A percentile compares a stretch with the other conserved stretches of the same genome.
phyloP scores from a whole-genome alignment of 2,113 vertebrate species.

The Bolborhynchus lineola region DNA sequence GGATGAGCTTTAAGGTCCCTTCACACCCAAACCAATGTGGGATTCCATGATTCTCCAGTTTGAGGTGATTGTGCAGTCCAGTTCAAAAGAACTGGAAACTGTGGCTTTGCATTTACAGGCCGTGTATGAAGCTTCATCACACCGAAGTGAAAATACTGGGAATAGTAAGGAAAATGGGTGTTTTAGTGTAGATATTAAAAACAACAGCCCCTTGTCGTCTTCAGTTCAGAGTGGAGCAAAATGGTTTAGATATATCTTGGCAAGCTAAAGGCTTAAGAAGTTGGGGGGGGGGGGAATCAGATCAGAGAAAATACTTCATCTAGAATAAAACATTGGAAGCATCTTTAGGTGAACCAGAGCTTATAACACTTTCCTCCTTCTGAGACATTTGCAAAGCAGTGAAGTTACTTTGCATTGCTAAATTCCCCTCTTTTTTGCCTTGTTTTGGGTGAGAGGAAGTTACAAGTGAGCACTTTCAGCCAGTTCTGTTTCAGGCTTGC shows the following conservation, averaged over 20 bases:
- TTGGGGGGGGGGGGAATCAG: not conserved
- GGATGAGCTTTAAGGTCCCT: not conserved
- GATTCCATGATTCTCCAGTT: not conserved
- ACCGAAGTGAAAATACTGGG: not conserved
- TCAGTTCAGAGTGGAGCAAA: not conserved
- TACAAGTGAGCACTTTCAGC: not conserved
- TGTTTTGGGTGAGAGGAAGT: not conserved
- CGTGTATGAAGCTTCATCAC: accelerated
- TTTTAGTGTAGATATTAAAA: not conserved
- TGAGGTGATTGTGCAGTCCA: not conserved
- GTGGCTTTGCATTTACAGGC: not conserved
- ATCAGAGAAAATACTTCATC: not conserved
- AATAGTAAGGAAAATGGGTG: not conserved
- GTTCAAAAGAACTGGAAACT: not conserved
- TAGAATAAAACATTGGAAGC: not conserved
- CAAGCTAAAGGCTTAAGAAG: not conserved
- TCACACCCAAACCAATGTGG: not conserved
- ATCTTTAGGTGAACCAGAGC: not conserved
- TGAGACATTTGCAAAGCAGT: not conserved
- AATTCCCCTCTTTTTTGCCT: not conserved
- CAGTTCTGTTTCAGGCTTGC: not conserved
- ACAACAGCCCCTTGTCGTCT: not conserved
- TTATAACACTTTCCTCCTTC: not conserved
- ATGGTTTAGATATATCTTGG: not conserved
- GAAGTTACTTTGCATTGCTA: not conserved